Evolutionary conservation across 1,140 invertebrate genomes (phyloP).

Genomic region (Leptinotarsa defecta): DNA sequence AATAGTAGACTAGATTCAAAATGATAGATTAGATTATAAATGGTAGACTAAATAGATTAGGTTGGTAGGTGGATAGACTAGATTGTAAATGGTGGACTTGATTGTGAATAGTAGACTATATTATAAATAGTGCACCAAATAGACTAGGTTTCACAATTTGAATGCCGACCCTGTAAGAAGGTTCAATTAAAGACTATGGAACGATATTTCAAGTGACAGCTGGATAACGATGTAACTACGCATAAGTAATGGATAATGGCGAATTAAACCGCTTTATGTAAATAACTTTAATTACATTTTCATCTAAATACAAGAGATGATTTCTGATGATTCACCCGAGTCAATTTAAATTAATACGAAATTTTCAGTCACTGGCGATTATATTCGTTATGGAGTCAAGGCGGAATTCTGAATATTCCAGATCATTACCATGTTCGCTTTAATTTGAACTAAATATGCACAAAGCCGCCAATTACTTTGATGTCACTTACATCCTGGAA

Average conservation of each 20-base stretch:
- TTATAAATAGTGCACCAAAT: no score
- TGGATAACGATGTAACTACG: conserved; percentile 37
- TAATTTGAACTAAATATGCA: conserved; percentile 24
- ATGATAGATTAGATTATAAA: no score
- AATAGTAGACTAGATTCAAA: no score
- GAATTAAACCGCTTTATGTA: conserved; percentile 43
- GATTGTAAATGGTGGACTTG: no score
- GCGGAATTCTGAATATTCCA: conserved; percentile 14
- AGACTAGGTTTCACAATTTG: not conserved
- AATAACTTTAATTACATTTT: conserved; percentile 39
- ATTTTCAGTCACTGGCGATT: conserved; percentile 22
- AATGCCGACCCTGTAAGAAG: not conserved
- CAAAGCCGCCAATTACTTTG: conserved; percentile 13
- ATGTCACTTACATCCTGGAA: conserved; percentile 8
- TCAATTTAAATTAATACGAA: conserved; percentile 25
- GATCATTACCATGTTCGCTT: conserved; percentile 14
- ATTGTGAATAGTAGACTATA: no score
- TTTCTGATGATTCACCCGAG: conserved; percentile 35
- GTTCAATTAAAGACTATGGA: conserved; percentile 40
- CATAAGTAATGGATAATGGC: conserved; percentile 37
- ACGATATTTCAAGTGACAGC: conserved; percentile 39
- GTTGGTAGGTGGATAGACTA: no score
- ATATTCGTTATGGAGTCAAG: not conserved
- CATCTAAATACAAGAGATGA: conserved; percentile 38
- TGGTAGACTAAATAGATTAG: no score